A percentile compares a stretch with the other conserved stretches of the same genome.
Conservation (phyloP, 2,888 invertebrate species). For the Mylabris sibirica region DNA sequence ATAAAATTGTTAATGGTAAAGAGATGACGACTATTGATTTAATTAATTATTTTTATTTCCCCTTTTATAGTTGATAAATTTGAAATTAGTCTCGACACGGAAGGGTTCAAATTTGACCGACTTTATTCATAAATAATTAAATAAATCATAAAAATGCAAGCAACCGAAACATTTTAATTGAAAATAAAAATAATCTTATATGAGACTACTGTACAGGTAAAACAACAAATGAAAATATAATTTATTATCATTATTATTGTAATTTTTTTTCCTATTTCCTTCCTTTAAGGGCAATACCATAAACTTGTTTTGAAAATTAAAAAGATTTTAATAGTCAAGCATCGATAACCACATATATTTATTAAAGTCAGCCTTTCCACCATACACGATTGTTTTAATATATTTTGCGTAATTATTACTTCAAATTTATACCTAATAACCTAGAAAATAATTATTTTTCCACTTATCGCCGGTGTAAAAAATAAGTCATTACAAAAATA, state of each 20-base stretch:
- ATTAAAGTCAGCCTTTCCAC: not conserved
- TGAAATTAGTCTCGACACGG: conserved; percentile 3
- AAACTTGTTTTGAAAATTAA: conserved; percentile 1
- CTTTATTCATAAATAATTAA: conserved; percentile 15
- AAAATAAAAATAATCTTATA: conserved; percentile 10
- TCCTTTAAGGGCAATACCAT: conserved; percentile 15
- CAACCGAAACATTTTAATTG: conserved; percentile 19
- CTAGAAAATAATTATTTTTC: conserved; percentile 3
- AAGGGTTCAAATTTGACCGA: conserved; percentile 12
- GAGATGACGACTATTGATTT: not conserved
- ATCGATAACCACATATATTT: not conserved
- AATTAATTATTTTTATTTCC: not conserved
- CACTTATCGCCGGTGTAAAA: not conserved
- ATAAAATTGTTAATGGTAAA: not conserved
- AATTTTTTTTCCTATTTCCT: not conserved
- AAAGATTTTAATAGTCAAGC: not conserved
- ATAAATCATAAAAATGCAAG: conserved; percentile 1
- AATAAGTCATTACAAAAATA: conserved; percentile 8
- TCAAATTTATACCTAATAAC: not conserved
- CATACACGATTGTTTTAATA: not conserved
- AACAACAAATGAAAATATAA: not conserved
- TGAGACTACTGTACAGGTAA: conserved; percentile 1
- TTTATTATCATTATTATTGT: not conserved
- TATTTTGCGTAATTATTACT: not conserved
- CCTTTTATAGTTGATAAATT: not conserved